Evolutionary conservation across 2,797 vertebrate species (phyloP), one percentile per base, ranked within the genome.

Genomic region (Amblyraja radiata): DNA sequence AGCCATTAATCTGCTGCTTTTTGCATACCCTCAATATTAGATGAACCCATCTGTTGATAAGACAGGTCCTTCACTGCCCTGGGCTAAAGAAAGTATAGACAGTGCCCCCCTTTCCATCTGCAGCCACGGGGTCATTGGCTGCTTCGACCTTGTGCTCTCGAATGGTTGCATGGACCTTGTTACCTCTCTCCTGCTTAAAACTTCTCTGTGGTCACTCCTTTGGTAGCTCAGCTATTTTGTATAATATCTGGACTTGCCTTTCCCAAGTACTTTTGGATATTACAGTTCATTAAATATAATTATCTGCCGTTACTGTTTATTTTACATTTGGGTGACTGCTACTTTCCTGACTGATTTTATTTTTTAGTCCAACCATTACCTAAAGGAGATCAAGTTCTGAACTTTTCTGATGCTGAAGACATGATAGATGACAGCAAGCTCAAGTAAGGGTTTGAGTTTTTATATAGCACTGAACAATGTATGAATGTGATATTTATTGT

Each of bases 401-500:
- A 99, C 95, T 99, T 99, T 95, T 99, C 98, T 0, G 98, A 99
- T 13, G 98, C 98, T 0, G 98, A 99, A 95, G 98, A 99, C 95
- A 97, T 99, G 97, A 97, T 99, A 0, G 98, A 99, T 81, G 98
- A 99, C 93, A 97, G 96, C 93, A 99, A 99, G 93, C 96, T 99
- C 94, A 99, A 98, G 98, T 99, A 96, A 96, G 97, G 94, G 32
- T 73, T 68, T 36, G n/a, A 88, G 21, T 63, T 18, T 36, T 88
- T 68, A 21, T 68, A 2, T 36, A 54, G n/a, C 58, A n/a, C 1
- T 63, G 58, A 14, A 28, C 1, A 86, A 86, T 61, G 36, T 84
- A 23, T 76, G 61, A 65, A 88, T 88, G 61, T 88, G 1, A 32
- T 88, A 18, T 65, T 36, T 16, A 36, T 14, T 13, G 4, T 1